Evolutionary conservation across 2,113 vertebrate species (phyloP).

Genomic region (Chascanopsetta lugubris): DNA sequence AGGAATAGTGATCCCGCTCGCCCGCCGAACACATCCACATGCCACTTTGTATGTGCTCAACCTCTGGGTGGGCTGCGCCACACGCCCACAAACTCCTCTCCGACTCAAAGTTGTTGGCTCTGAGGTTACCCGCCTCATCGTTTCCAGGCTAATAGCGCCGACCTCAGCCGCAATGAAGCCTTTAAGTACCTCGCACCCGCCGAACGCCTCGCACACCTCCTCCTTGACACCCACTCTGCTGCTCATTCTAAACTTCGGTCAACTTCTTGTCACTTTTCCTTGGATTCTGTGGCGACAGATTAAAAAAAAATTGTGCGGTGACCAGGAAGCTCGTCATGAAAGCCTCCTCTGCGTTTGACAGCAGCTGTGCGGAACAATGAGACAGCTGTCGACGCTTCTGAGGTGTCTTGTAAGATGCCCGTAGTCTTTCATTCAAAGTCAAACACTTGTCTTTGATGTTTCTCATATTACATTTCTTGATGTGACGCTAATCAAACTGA

Average conservation of each 20-base stretch:
- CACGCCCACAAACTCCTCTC: slow-evolving; percentile 54
- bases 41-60: slow-evolving; percentile 54
- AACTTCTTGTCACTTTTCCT: slow-evolving; percentile 10
- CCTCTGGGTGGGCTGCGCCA: slow-evolving; percentile 30
- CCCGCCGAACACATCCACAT: slow-evolving; percentile 39
- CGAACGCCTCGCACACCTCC: slow-evolving; percentile 28
- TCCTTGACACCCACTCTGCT: slow-evolving; percentile 31
- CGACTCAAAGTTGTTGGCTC: slow-evolving; percentile 54
- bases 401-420: background rate
- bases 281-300: background rate
- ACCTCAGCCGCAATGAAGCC: slow-evolving; percentile 55
- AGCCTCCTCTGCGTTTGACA: slow-evolving; percentile 13
- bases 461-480: slow-evolving; percentile 3
- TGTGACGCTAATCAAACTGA: background rate
- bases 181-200: slow-evolving; percentile 46
- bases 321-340: slow-evolving; percentile 30
- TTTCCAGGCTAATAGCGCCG: slow-evolving; percentile 50
- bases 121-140: slow-evolving; percentile 47
- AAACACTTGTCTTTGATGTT: slow-evolving; percentile 29
- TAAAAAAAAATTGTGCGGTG: slow-evolving; percentile 13
- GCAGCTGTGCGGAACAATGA: slow-evolving; percentile 28
- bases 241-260: slow-evolving; percentile 5
- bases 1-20: slow-evolving; percentile 1
- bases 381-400: slow-evolving; percentile 11
- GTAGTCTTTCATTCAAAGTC: background rate